Conservation (phyloP, 2,797 vertebrate genomes). For the Florisuga fusca region DNA sequence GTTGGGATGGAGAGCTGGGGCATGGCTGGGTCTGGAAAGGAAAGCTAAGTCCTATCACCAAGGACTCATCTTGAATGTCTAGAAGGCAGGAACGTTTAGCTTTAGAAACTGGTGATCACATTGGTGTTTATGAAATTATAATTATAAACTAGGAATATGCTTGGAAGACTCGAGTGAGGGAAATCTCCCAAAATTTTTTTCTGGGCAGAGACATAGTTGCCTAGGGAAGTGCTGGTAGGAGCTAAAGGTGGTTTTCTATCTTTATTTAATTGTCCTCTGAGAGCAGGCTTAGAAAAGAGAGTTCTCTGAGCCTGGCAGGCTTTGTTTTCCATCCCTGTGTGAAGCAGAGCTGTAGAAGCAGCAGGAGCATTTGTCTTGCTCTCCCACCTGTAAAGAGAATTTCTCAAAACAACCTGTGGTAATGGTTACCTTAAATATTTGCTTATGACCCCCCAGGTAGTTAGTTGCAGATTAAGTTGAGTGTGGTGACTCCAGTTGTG, state of each 20-base stretch:
- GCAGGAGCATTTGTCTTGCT: background rate
- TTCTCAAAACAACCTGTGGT: background rate
- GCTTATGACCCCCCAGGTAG: background rate
- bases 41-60: background rate
- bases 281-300: background rate
- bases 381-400: background rate
- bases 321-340: background rate
- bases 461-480: background rate
- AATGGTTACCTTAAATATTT: background rate
- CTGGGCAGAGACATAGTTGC: rapidly evolving
- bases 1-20: background rate
- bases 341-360: background rate
- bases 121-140: background rate
- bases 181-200: background rate
- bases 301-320: background rate
- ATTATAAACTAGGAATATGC: background rate
- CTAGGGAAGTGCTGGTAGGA: background rate
- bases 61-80: background rate
- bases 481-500: background rate
- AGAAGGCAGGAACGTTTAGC: background rate
- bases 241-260: background rate
- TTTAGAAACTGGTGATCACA: background rate
- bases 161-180: background rate
- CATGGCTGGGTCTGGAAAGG: background rate
- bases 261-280: background rate